A percentile compares a stretch with the other conserved stretches of the same genome.
Evolutionary conservation across 1,140 invertebrate species (phyloP).

Genomic region (Papilio polytes): DNA sequence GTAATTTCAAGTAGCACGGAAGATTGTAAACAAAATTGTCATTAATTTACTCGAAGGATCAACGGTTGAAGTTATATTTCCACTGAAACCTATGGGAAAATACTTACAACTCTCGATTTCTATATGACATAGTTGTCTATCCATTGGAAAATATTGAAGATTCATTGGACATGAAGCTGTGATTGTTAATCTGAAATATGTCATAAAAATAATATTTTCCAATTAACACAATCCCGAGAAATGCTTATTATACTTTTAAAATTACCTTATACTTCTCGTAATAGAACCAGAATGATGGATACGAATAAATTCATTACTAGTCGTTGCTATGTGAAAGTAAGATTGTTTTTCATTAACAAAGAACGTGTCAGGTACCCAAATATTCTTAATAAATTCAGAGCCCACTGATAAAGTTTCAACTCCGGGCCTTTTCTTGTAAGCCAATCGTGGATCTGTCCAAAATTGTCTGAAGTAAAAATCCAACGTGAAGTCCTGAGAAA

Average conservation of each 20-base stretch:
- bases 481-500: constrained; percentile 96
- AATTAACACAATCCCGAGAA: constrained; percentile 24
- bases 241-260: constrained; percentile 50
- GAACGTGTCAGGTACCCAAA: constrained; percentile 99
- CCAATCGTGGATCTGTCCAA: constrained; percentile 97
- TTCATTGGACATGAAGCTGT: constrained; percentile 99
- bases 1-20: neutral
- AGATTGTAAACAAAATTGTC: neutral
- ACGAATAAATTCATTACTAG: constrained; percentile 98
- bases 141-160: constrained; percentile 99
- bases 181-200: constrained; percentile 94
- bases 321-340: constrained; percentile 99
- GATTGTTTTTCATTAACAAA: constrained; percentile 99
- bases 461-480: constrained; percentile 99
- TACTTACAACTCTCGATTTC: constrained; percentile 99
- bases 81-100: constrained; percentile 54
- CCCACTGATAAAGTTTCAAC: constrained; percentile 95
- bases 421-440: constrained; percentile 93
- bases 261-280: constrained; percentile 97
- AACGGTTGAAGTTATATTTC: neutral
- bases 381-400: constrained; percentile 98
- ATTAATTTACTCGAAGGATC: neutral
- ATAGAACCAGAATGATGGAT: constrained; percentile 97
- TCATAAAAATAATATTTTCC: constrained; percentile 11
- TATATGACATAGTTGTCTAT: constrained; percentile 97